Base-by-base conservation (phyloP, 2,797 vertebrate species). In the Malacoraja senta region DNA sequence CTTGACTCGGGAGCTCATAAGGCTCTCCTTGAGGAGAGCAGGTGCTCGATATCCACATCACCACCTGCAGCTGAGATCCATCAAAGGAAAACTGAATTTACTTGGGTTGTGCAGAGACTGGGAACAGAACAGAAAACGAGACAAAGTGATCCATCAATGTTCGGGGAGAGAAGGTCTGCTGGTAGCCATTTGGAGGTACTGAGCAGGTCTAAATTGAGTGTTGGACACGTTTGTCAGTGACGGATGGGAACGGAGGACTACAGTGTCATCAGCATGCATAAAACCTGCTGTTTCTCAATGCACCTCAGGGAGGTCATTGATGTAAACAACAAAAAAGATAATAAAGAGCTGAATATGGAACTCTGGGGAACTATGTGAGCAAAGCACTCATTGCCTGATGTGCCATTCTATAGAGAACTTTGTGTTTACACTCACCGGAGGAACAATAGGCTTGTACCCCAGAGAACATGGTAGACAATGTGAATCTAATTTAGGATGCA, bases 291-390 rank as follows among this genome's bases (percentile, higher is more conserved):
- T 32, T 68, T 68, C n/a, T 35, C 84, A 35, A 8, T n/a, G 63
- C 61, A 88, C 84, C 84, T 88, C 63, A 12, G 84, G 84, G 84
- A 88, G 84, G 84, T 88, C 84, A 68, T 88, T 88, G 84, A 68
- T 88, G 84, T 88, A 88, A 88, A 88, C 61, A 74, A 74, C 61
- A 88, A 68, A 68, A 84, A 38, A 88, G 32, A 88, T 68, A 88
- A 68, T 35, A 21, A 68, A 68, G 84, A 32, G 17, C n/a, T 68
- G 63, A 88, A 88, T 88, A 35, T 68, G 19, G 84, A 88, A 8
- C n/a, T 17, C 58, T 15, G 12, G 84, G n/a, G 84, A 32, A 68
- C 63, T 68, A 32, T 24, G n/a, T 35, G 84, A 88, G 68, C n/a
- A 68, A 65, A 68, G 61, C 32, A 32, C 32, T 68, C 13, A 35